Evolutionary conservation across 2,888 invertebrate species (phyloP).

Genomic region (Cephus pygmeus): DNA sequence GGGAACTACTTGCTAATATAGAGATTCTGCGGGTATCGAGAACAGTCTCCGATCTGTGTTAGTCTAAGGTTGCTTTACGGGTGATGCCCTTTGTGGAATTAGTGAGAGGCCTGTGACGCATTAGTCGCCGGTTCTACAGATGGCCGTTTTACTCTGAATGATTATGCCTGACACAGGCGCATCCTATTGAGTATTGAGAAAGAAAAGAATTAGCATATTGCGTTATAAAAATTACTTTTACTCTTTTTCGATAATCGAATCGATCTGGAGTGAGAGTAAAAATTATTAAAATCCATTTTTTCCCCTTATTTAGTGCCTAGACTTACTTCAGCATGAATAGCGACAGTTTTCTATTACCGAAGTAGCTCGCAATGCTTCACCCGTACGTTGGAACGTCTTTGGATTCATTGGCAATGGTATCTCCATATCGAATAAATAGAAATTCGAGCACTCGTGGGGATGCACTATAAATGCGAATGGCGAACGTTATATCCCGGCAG

Average conservation of each 20-base stretch:
- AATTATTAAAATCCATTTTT: not conserved
- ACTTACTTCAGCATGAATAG: too few relatives aligned
- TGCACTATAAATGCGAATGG: conserved; percentile 42
- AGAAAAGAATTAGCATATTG: not conserved
- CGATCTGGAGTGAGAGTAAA: not conserved
- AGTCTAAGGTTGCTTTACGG: not conserved
- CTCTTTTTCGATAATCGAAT: too few relatives aligned
- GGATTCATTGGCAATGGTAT: not conserved
- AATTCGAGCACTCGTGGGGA: conserved; percentile 26
- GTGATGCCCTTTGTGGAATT: not conserved
- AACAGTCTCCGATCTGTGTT: not conserved
- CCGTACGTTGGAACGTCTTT: not conserved
- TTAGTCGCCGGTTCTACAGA: not conserved
- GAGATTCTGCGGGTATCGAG: not conserved
- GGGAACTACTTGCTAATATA: not conserved
- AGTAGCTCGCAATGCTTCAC: not conserved
- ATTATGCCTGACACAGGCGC: not conserved
- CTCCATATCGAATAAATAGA: not conserved
- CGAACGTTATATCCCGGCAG: conserved; percentile 35
- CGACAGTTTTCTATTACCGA: not conserved
- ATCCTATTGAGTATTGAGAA: not conserved
- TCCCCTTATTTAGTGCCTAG: too few relatives aligned
- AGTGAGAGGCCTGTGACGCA: not conserved
- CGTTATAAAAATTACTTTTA: not conserved
- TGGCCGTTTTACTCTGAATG: not conserved